phyloP scores from a whole-genome alignment of 2,888 invertebrate species.

The Acanthopleura granulata region DNA sequence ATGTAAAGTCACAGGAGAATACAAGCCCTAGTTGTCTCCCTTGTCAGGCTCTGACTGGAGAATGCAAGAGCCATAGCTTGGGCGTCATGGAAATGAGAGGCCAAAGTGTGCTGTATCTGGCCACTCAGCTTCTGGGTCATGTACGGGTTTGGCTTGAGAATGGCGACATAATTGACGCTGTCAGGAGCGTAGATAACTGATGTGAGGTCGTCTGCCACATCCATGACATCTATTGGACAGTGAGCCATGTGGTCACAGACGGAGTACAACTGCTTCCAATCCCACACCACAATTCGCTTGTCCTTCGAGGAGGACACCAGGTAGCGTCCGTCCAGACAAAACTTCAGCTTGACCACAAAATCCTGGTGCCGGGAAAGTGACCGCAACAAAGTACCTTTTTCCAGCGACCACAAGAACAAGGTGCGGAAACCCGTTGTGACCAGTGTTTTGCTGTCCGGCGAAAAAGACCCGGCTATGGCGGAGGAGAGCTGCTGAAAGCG shows the following conservation, averaged over 20 bases:
- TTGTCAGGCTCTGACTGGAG: conserved; percentile 36
- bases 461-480: conserved; percentile 38
- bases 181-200: conserved; percentile 47
- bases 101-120: conserved; percentile 13
- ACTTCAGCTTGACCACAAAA: conserved; percentile 46
- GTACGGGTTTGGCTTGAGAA: conserved; percentile 44
- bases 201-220: conserved; percentile 37
- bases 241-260: conserved; percentile 45
- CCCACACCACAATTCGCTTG: conserved; percentile 52
- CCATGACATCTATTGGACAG: conserved; percentile 40
- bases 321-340: conserved; percentile 42
- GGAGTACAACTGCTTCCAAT: conserved; percentile 38
- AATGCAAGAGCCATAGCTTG: conserved; percentile 51
- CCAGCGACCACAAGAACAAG: conserved; percentile 52
- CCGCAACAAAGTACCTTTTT: conserved; percentile 37
- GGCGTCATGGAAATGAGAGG: conserved; percentile 35
- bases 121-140: conserved; percentile 37
- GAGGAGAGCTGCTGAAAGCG: conserved; percentile 48
- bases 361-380: conserved; percentile 49
- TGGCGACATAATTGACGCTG: conserved; percentile 39
- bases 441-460: conserved; percentile 42
- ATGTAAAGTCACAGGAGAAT: neutral
- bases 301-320: conserved; percentile 47
- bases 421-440: conserved; percentile 51
- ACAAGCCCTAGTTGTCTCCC: conserved; percentile 13